These are phyloP conservation scores for Leucopsar rothschildi DNA, from an alignment of 2,113 vertebrate genomes.

Conservation along the genomic window DNA sequence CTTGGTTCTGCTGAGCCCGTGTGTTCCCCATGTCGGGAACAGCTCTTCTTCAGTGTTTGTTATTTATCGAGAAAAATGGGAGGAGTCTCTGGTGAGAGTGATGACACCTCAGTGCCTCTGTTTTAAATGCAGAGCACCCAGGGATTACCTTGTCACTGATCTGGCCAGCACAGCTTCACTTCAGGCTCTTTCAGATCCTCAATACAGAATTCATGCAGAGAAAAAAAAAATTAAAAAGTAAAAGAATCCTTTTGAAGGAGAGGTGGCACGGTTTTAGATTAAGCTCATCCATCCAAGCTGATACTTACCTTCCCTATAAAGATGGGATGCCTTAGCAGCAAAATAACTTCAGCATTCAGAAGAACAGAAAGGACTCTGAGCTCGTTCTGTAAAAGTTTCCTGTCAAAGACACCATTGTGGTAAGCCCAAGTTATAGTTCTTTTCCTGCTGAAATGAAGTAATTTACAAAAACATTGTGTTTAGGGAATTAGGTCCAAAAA, in stretches of 20 bases:
- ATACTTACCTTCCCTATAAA: background rate
- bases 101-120: background rate
- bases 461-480: background rate
- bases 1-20: background rate
- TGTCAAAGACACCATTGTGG: fast-evolving
- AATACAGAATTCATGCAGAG: background rate
- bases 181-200: background rate
- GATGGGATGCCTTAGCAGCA: background rate
- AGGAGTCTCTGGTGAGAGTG: background rate
- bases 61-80: background rate
- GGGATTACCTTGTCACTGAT: background rate
- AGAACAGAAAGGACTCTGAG: background rate
- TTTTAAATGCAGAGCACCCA: background rate
- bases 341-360: background rate
- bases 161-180: background rate
- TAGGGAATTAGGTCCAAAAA: background rate
- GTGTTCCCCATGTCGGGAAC: background rate
- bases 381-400: background rate
- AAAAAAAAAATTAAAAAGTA: too few relatives aligned
- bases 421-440: background rate
- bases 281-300: background rate
- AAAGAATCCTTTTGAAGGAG: background rate
- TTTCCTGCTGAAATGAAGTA: background rate
- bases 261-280: background rate
- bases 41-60: background rate